Evolutionary conservation across 1,140 invertebrate species (phyloP).

Genomic region (Papilio aristodemus): DNA sequence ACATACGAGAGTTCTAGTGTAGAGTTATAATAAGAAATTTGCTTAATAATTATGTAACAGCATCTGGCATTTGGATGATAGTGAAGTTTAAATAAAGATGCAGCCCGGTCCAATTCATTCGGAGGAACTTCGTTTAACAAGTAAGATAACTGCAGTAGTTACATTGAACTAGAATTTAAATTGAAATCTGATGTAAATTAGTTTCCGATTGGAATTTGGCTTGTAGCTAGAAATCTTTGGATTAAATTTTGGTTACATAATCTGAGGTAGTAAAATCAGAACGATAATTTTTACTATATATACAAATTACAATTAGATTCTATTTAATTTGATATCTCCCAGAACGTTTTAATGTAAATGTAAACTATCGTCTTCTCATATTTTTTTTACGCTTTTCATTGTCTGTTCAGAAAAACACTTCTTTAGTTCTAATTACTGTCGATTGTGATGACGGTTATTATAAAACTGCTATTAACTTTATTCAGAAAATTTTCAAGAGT

Average conservation of each 20-base stretch:
- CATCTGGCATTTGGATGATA: conserved; percentile 25
- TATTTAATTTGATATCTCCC: too few relatives aligned
- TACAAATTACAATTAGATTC: too few relatives aligned
- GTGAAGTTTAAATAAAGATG: conserved; percentile 23
- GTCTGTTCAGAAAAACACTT: too few relatives aligned
- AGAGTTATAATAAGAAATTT: neutral
- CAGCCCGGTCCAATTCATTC: conserved; percentile 15
- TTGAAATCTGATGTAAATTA: conserved; percentile 34
- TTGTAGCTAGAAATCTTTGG: conserved; percentile 18
- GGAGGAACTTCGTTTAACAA: conserved; percentile 23
- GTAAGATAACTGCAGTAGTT: conserved; percentile 29
- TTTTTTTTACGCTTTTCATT: too few relatives aligned
- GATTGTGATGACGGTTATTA: too few relatives aligned
- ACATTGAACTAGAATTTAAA: conserved; percentile 30
- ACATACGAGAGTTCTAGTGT: too few relatives aligned
- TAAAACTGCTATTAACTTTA: too few relatives aligned
- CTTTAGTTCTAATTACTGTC: too few relatives aligned
- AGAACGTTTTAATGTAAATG: too few relatives aligned
- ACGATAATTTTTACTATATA: neutral
- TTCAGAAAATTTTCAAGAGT: too few relatives aligned
- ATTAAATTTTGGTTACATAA: conserved; percentile 16
- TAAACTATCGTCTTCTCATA: too few relatives aligned
- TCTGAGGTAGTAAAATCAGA: neutral
- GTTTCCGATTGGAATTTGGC: conserved; percentile 30
- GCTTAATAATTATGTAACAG: conserved; percentile 14